Evolutionary conservation across 2,888 invertebrate species (phyloP), one percentile per base, ranked within the genome.

Genomic region (Meta bourneti): DNA sequence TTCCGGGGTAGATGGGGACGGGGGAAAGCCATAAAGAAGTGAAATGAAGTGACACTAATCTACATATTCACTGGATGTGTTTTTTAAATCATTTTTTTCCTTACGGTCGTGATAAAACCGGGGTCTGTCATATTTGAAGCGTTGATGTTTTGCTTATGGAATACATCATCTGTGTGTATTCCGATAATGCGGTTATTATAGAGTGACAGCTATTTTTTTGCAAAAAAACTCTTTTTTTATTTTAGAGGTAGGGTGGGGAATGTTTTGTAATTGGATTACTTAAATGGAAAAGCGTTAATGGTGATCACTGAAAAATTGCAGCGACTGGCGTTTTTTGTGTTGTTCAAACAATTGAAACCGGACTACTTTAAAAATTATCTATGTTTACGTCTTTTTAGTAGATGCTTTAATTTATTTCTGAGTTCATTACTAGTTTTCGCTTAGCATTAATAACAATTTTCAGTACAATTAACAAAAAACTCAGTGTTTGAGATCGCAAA

Each of bases 11-110:
- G 34, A 34, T 34, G 61, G 72, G 82, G 87, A 72, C 78, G 84
- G 89, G 89, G 84, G 91, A 86, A 83, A 83, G 82, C 91, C 91
- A 91, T 91, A 91, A 91, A 91, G 84, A 88, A 88, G 91, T 84
- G 91, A 91, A 91, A 91, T 91, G 91, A 89, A 88, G 88, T 91
- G 91, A 88, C 91, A 91, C 88, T 91, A 91, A 91, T 91, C 91
- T 91, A 91, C 91, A 91, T 91, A 91, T 91, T 91, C 91, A 84
- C 91, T 91, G 79, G 83, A 91, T 91, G 87, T 83, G 87, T 91
- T 91, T 85, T 91, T 89, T 72, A 79, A 84, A 72, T 61, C n/a
- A 48, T 89, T 78, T 89, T 77, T 77, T n/a, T 69, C n/a, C 34
- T 61, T 20, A n/a, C 49, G 69, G 16, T 85, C 19, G 79, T 87